Evolutionary conservation across 35 echinoderm and acorn worm species (phyloP).

Genomic region (Chiridota heheva): DNA sequence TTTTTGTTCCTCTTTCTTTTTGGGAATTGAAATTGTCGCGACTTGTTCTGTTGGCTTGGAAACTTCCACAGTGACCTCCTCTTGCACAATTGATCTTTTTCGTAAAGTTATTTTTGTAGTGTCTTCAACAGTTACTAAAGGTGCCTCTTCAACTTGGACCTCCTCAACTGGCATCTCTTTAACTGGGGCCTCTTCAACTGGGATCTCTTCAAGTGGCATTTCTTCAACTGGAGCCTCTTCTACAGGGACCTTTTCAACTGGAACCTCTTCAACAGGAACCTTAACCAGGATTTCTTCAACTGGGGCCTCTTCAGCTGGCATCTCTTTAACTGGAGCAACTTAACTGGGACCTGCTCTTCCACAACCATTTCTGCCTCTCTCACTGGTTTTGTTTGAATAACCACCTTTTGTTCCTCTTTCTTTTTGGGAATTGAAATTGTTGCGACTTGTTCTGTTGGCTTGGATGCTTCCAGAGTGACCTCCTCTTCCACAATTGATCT

Average conservation of each 20-base stretch:
- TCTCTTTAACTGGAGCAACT: slow-evolving; percentile 14
- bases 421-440: slow-evolving; percentile 28
- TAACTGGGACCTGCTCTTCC: not conserved
- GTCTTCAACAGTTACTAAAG: slow-evolving; percentile 13
- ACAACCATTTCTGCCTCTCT: not conserved
- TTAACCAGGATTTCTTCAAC: no score
- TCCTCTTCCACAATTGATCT: slow-evolving; percentile 20
- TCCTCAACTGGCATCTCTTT: slow-evolving; percentile 13
- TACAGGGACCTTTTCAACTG: slow-evolving; percentile 31
- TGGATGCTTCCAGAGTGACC: not conserved
- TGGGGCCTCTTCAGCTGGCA: slow-evolving; percentile 3
- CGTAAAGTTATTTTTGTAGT: no score
- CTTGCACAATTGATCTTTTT: no score
- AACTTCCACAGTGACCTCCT: no score
- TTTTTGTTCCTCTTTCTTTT: not conserved
- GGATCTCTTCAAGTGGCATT: not conserved
- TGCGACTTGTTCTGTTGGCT: slow-evolving; percentile 27
- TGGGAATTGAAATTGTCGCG: no score
- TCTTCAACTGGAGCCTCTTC: slow-evolving; percentile 28
- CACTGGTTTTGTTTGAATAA: not conserved
- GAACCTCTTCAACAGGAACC: no score
- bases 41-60: no score
- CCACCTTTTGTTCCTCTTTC: slow-evolving; percentile 12
- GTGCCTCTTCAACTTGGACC: not conserved
- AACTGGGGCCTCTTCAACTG: slow-evolving; percentile 13